A percentile compares a stretch with the other conserved stretches of the same genome.
Evolutionary conservation across 2,888 invertebrate species (phyloP).

Genomic region (Achlya flavicornis): DNA sequence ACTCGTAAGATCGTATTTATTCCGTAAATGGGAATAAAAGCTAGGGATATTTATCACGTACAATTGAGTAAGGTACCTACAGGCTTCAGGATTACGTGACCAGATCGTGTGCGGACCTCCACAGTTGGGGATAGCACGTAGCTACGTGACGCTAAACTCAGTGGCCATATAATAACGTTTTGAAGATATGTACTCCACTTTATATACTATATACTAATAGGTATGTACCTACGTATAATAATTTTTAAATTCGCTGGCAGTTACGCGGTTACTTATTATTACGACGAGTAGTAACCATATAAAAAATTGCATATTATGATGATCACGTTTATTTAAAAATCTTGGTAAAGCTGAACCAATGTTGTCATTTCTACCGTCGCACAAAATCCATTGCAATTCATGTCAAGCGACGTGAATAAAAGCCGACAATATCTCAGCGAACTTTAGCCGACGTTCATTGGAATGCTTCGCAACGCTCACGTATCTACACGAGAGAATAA

Average conservation of each 20-base stretch:
- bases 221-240: too few relatives aligned
- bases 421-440: conserved; percentile 55
- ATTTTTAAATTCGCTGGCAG: too few relatives aligned
- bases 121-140: conserved; percentile 39
- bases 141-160: conserved; percentile 32
- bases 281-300: neutral
- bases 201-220: conserved; percentile 12
- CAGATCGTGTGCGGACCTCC: conserved; percentile 30
- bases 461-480: conserved; percentile 61
- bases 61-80: conserved; percentile 33
- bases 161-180: conserved; percentile 28
- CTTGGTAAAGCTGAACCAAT: neutral
- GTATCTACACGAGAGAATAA: conserved; percentile 68
- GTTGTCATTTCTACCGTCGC: conserved; percentile 5
- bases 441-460: conserved; percentile 59
- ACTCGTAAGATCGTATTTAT: neutral
- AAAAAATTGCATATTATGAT: too few relatives aligned
- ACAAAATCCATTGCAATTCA: conserved; percentile 49
- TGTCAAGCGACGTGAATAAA: conserved; percentile 57
- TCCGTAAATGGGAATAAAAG: neutral
- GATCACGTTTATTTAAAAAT: conserved; percentile 19
- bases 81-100: conserved; percentile 37
- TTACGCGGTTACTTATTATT: conserved; percentile 11
- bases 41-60: conserved; percentile 1
- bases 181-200: neutral